Percentiles rank a stretch among this genome's conserved stretches.
phyloP scores from a whole-genome alignment of 2,797 vertebrate genomes.

The Tokudaia muenninki region DNA sequence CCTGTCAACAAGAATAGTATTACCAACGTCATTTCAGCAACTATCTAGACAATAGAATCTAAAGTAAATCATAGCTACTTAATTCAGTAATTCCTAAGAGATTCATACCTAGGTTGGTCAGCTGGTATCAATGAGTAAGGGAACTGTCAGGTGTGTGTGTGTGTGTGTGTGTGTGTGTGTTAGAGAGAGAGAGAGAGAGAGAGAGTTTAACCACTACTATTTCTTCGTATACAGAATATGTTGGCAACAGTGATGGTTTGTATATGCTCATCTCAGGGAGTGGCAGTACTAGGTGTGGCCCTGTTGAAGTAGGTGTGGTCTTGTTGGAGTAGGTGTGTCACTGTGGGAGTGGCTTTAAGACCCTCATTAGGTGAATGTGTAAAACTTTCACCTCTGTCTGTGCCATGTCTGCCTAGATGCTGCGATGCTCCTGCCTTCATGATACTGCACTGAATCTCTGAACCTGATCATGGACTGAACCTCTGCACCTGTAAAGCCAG shows the following conservation, averaged over 20 bases:
- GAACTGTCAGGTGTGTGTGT: neutral
- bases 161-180: neutral
- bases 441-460: too few relatives aligned
- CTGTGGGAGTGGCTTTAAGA: neutral
- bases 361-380: neutral
- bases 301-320: too few relatives aligned
- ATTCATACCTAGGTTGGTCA: neutral
- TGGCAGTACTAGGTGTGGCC: neutral
- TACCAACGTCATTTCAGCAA: neutral
- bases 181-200: too few relatives aligned
- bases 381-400: too few relatives aligned
- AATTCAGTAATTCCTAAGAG: slow-evolving; percentile 33
- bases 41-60: neutral
- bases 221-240: neutral
- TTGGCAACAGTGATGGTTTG: neutral
- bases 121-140: neutral
- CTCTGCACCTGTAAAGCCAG: too few relatives aligned
- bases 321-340: neutral
- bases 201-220: neutral
- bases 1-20: neutral
- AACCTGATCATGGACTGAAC: too few relatives aligned
- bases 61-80: neutral
- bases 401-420: too few relatives aligned
- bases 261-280: too few relatives aligned
- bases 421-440: too few relatives aligned